phyloP scores from a whole-genome alignment of 2,888 invertebrate species.

The Drosophila nr. fundita region DNA sequence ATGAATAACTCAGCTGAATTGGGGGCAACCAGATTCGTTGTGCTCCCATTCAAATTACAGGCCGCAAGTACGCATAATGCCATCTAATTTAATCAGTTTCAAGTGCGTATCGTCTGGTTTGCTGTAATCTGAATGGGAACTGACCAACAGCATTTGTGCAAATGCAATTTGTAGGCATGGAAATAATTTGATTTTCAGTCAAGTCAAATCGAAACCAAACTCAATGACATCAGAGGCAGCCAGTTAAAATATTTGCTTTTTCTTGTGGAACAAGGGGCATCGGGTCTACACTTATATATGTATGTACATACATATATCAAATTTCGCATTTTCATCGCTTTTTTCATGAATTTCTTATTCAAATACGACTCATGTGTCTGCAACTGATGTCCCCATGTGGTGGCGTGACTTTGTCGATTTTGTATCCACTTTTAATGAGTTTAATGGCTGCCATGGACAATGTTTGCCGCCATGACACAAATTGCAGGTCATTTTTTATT shows the following conservation, averaged over 20 bases:
- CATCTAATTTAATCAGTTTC: constrained; percentile 46
- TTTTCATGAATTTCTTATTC: constrained; percentile 1
- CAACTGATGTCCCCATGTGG: constrained; percentile 31
- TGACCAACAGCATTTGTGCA: constrained; percentile 1
- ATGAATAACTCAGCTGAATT: background rate
- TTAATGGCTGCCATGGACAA: constrained; percentile 21
- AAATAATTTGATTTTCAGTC: constrained; percentile 29
- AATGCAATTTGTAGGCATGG: constrained; percentile 40
- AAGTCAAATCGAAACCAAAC: background rate
- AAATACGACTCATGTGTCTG: constrained; percentile 41
- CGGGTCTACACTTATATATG: background rate
- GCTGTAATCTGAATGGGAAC: background rate
- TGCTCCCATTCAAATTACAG: constrained; percentile 9
- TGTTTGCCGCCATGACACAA: background rate
- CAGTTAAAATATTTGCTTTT: background rate
- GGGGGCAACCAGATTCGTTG: background rate
- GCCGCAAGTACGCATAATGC: constrained; percentile 33
- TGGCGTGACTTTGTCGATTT: background rate
- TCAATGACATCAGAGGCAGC: background rate
- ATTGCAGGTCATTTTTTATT: background rate
- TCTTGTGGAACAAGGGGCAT: background rate
- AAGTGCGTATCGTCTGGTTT: constrained; percentile 31
- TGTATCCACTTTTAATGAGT: constrained; percentile 37
- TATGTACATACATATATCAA: constrained; percentile 8
- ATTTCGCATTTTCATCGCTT: constrained; percentile 25